Conservation (phyloP, 2,113 vertebrate species). For the Paraplagusia blochii region DNA sequence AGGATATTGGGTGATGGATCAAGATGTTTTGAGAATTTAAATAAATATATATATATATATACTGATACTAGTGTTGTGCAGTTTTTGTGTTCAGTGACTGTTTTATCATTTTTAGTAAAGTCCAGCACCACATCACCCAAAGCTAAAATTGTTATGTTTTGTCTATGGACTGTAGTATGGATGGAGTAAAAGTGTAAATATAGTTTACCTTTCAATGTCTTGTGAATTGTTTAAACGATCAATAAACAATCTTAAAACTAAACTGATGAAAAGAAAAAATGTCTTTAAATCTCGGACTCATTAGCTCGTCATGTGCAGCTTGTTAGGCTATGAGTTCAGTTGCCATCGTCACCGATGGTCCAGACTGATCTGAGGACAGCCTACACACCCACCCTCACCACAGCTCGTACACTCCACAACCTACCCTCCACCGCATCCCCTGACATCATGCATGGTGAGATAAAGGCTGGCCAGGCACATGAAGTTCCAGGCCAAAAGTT, state of each 20-base stretch:
- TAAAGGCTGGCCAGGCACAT: conserved; percentile 73
- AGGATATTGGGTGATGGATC: no score
- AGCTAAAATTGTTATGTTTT: not conserved
- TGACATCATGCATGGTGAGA: conserved; percentile 67
- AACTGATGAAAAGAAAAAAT: no score
- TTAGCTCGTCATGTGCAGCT: no score
- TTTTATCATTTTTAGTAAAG: no score
- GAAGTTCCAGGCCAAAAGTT: conserved; percentile 80
- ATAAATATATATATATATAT: no score
- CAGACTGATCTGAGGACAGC: conserved; percentile 65
- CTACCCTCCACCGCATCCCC: conserved; percentile 32
- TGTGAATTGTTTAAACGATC: no score
- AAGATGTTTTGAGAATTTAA: no score
- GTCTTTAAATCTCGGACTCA: no score
- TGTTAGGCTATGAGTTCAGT: conserved; percentile 37
- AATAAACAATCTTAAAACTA: no score
- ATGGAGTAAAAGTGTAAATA: not conserved
- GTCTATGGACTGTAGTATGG: not conserved
- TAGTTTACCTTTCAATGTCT: not conserved
- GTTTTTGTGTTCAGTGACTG: no score
- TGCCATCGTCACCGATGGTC: conserved; percentile 66
- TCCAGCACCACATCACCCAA: no score
- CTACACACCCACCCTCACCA: not conserved
- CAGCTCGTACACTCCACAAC: not conserved
- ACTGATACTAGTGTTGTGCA: no score